Evolutionary conservation across 2,797 vertebrate genomes (phyloP), one percentile per base, ranked within the genome.

Genomic region (Ptychobarbus kaznakovi): DNA sequence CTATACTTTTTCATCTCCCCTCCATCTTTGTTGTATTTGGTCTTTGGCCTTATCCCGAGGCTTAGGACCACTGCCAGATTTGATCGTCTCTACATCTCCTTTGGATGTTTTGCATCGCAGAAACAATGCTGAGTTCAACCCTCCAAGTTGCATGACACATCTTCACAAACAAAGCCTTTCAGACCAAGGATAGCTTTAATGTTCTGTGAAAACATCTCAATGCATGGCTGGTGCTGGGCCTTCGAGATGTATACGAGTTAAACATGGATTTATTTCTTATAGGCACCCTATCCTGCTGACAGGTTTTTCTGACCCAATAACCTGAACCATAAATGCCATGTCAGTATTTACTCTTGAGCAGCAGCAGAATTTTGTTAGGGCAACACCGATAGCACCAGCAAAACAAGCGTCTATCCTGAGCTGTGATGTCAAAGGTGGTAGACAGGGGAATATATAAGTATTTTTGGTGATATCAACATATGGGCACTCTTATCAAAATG

Each of bases 41-140:
- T 80, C 83, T 85, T 80, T 85, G 76, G 83, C 77, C 77, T 85
- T 80, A 85, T 85, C 83, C 83, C 0, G 77, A 73, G 77, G 83
- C 83, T 85, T 80, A 13, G 32, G 68, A 73, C 51, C 42, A 40
- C 66, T 73, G 83, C 83, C 66, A 85, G 66, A 73, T 84, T 70
- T 84, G 65, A 79, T 83, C 32, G 66, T 35, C 66, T n/a, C 77
- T 65, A 65, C 28, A 74, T 63, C 83, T 72, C 44, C 42, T 72
- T 63, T 80, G 76, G 66, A 85, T 73, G 83, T 73, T 73, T 80
- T 80, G 53, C 65, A 79, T 61, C 70, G 12, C 68, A 85, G 53
- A 80, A 85, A 80, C 83, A 80, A 80, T 65, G 68, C 40, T 73
- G 83, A 85, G 53, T 63, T 65, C 69, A 80, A 85, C 42, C 73